phyloP scores from a whole-genome alignment of 2,113 vertebrate genomes.

The Australoheros scitulus region DNA sequence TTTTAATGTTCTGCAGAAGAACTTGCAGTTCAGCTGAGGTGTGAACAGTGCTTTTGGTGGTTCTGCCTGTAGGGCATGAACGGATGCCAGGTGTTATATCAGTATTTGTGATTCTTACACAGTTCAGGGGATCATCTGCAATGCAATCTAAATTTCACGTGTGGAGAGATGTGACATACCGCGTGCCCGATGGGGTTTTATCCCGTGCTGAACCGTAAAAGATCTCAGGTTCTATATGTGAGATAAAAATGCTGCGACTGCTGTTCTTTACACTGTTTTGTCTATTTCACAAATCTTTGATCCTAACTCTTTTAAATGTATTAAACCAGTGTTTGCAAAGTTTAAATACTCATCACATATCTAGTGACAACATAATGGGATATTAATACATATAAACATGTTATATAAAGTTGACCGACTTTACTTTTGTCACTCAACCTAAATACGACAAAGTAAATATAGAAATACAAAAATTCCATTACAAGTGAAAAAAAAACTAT shows the following conservation, averaged over 20 bases:
- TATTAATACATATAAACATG: background rate
- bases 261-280: background rate
- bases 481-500: background rate
- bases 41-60: constrained; percentile 44
- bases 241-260: background rate
- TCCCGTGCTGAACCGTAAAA: background rate
- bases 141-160: constrained; percentile 20
- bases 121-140: constrained; percentile 40
- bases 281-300: background rate
- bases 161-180: constrained; percentile 20
- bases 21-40: constrained; percentile 55
- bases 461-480: background rate
- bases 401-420: background rate
- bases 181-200: background rate
- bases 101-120: constrained; percentile 41
- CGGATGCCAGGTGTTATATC: constrained; percentile 56
- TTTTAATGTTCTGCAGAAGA: constrained; percentile 44
- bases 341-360: background rate
- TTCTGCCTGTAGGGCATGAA: constrained; percentile 48
- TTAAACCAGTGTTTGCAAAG: background rate
- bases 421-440: background rate
- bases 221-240: constrained; percentile 18
- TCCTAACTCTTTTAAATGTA: background rate
- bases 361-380: background rate
- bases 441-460: background rate